A percentile compares a stretch with the other conserved stretches of the same genome.
Conservation (phyloP, 1,140 invertebrate species). For the Sycophaga agraensis region DNA sequence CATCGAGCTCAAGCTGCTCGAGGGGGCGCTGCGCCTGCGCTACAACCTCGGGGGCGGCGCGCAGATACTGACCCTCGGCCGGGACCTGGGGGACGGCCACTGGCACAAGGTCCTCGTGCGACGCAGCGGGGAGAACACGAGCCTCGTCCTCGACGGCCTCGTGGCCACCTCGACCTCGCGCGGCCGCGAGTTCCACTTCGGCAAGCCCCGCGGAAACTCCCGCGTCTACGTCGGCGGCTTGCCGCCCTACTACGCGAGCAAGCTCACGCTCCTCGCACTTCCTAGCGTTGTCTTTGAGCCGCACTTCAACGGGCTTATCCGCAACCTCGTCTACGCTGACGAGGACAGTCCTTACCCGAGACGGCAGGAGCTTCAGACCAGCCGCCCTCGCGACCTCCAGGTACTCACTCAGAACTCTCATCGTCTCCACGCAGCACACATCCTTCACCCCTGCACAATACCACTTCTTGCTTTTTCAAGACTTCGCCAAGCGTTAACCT, state of each 20-base stretch:
- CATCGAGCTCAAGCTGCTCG: constrained; percentile 91
- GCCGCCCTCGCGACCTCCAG: not conserved
- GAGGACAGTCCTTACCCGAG: constrained; percentile 66
- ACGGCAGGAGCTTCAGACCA: constrained; percentile 68
- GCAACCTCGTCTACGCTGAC: constrained; percentile 85
- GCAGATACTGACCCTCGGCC: constrained; percentile 83
- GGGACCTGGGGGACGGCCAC: constrained; percentile 82
- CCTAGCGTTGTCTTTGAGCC: constrained; percentile 91
- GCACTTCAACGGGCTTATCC: constrained; percentile 78
- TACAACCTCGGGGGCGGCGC: constrained; percentile 86
- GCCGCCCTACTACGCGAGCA: constrained; percentile 83
- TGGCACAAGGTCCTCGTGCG: constrained; percentile 85
- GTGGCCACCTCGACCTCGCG: constrained; percentile 73
- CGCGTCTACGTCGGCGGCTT: constrained; percentile 91
- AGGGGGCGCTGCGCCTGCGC: constrained; percentile 81
- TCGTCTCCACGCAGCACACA: no score
- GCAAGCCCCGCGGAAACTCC: constrained; percentile 80
- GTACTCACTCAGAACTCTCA: no score
- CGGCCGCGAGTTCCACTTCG: constrained; percentile 85
- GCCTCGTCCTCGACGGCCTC: constrained; percentile 77
- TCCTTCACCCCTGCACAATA: no score
- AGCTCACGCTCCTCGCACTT: constrained; percentile 77
- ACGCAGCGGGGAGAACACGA: constrained; percentile 75
- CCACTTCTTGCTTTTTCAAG: no score
- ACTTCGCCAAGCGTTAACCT: no score